phyloP scores from a whole-genome alignment of 53 echinoderm and acorn worm species.

The Mesocentrotus franciscanus region DNA sequence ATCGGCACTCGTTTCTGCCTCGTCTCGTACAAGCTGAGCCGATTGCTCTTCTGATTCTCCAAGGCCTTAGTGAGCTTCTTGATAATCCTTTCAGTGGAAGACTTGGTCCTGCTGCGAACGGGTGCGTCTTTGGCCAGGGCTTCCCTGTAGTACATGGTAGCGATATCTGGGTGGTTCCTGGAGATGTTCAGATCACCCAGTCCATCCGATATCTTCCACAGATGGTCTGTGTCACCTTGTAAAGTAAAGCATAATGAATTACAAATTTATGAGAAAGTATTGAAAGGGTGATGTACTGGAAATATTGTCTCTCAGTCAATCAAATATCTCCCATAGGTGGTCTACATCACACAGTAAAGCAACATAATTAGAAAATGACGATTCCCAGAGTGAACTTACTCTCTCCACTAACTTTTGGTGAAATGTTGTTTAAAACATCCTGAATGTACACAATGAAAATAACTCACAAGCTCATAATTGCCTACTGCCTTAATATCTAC shows the following conservation, averaged over 20 bases:
- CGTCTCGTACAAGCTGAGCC: background rate
- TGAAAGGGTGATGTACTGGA: too few species aligned
- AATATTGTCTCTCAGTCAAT: too few species aligned
- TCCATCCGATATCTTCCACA: slow-evolving; percentile 73
- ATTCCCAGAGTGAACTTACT: too few species aligned
- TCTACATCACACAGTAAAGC: too few species aligned
- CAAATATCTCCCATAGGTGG: too few species aligned
- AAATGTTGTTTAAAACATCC: too few species aligned
- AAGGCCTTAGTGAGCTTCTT: slow-evolving; percentile 78
- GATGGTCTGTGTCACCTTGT: slow-evolving; percentile 60
- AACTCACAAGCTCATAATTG: too few species aligned
- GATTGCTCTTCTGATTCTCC: slow-evolving; percentile 72
- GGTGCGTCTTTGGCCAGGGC: slow-evolving; percentile 62
- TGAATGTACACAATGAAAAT: too few species aligned
- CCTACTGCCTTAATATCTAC: too few species aligned
- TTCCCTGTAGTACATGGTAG: slow-evolving; percentile 71
- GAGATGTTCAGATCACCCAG: slow-evolving; percentile 65
- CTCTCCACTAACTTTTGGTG: too few species aligned
- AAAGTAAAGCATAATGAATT: background rate
- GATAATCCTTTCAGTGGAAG: slow-evolving; percentile 69
- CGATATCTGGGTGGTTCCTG: slow-evolving; percentile 60
- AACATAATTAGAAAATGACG: too few species aligned
- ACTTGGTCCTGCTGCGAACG: slow-evolving; percentile 59
- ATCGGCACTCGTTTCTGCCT: slow-evolving; percentile 52
- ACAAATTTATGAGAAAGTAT: too few species aligned